These are phyloP conservation scores for Bombylius major DNA, from an alignment of 2,888 invertebrate genomes.

Conservation along the genomic window DNA sequence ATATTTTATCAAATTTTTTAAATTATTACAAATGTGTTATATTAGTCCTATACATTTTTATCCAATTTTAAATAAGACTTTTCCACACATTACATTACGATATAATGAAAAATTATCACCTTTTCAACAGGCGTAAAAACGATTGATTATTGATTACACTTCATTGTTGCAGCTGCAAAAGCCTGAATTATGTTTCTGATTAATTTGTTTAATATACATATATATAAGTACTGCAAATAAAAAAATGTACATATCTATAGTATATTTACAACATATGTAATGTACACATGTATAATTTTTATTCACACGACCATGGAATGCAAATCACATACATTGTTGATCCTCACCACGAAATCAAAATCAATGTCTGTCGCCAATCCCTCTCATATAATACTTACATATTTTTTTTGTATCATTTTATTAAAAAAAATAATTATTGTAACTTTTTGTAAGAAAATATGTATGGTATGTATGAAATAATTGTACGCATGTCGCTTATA, in stretches of 20 bases:
- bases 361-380: background rate
- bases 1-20: too few species aligned
- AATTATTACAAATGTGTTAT: too few species aligned
- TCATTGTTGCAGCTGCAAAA: background rate
- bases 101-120: background rate
- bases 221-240: background rate
- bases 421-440: background rate
- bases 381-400: background rate
- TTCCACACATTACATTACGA: too few species aligned
- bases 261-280: background rate
- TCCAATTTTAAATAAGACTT: too few species aligned
- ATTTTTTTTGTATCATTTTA: too few species aligned
- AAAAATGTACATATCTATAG: background rate
- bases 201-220: too few species aligned
- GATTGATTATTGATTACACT: background rate
- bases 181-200: too few species aligned
- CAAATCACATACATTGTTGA: background rate
- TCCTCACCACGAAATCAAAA: background rate
- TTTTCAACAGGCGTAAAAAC: background rate
- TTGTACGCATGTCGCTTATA: background rate
- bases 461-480: background rate
- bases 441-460: background rate
- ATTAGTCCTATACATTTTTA: too few species aligned
- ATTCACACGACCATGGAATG: background rate
- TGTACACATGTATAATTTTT: background rate